A percentile compares a stretch with the other conserved stretches of the same genome.
Evolutionary conservation across 53 echinoderm and acorn worm genomes (phyloP).

Genomic region (Holothuria leucospilota): DNA sequence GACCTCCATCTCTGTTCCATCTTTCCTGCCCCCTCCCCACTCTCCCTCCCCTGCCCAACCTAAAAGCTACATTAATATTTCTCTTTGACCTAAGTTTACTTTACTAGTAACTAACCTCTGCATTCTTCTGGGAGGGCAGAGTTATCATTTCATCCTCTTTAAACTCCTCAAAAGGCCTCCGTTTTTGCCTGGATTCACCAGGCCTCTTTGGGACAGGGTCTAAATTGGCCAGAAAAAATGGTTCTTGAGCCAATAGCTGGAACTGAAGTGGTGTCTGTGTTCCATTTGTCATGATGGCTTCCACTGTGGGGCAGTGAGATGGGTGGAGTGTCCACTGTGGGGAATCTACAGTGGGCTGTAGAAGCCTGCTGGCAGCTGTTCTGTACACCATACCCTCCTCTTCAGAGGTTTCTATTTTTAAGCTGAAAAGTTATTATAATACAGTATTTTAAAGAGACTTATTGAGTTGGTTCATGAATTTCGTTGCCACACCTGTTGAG

Average conservation of each 20-base stretch:
- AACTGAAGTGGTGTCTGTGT: slow-evolving; percentile 96
- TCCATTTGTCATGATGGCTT: slow-evolving; percentile 87
- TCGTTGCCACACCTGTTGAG: too few relatives aligned
- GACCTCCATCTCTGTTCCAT: too few relatives aligned
- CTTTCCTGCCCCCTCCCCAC: too few relatives aligned
- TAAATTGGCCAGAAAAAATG: slow-evolving; percentile 77
- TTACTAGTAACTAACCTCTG: slow-evolving; percentile 64
- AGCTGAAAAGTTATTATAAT: slow-evolving; percentile 37
- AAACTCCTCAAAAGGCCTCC: slow-evolving; percentile 17
- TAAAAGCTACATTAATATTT: too few relatives aligned
- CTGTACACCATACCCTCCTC: slow-evolving; percentile 95
- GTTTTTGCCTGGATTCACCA: slow-evolving; percentile 27
- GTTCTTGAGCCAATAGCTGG: slow-evolving; percentile 80
- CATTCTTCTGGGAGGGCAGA: slow-evolving; percentile 83
- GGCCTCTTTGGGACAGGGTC: slow-evolving; percentile 71
- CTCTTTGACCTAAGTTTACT: too few relatives aligned
- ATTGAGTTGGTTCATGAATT: too few relatives aligned
- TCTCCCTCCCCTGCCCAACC: too few relatives aligned
- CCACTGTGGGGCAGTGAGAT: slow-evolving; percentile 64
- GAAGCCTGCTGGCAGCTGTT: slow-evolving; percentile 92
- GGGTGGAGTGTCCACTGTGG: slow-evolving; percentile 46
- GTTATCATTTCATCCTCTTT: slow-evolving; percentile 58
- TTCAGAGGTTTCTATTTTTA: slow-evolving; percentile 86
- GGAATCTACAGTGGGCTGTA: slow-evolving; percentile 67
- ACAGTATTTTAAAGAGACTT: too few relatives aligned